phyloP scores from a whole-genome alignment of 2,888 invertebrate genomes.

The Synergus umbraculus region DNA sequence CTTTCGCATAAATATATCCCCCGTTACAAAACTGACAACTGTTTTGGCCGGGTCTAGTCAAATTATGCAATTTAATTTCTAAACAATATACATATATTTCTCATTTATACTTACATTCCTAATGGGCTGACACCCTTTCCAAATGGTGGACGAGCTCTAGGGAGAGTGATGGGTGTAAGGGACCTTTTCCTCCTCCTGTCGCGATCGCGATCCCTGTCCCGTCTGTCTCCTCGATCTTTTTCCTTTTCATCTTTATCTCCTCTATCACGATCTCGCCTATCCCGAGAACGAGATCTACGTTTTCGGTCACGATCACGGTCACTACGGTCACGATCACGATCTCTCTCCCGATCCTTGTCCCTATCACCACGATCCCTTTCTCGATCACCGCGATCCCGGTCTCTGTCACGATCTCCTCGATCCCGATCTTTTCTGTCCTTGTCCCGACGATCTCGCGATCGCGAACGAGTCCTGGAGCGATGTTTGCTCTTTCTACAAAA shows the following conservation, averaged over 20 bases:
- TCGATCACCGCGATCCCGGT: constrained; percentile 61
- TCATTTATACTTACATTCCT: constrained; percentile 72
- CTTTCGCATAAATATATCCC: constrained; percentile 62
- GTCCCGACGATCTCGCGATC: constrained; percentile 80
- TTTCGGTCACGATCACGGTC: constrained; percentile 67
- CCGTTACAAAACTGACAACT: constrained; percentile 50
- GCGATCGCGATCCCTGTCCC: constrained; percentile 72
- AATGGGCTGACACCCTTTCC: constrained; percentile 77
- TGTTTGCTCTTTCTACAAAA: constrained; percentile 77
- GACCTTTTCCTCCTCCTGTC: constrained; percentile 77
- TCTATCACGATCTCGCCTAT: constrained; percentile 75
- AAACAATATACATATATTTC: background rate
- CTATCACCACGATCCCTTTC: constrained; percentile 67
- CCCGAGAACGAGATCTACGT: constrained; percentile 70
- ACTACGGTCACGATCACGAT: constrained; percentile 56
- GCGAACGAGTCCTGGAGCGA: constrained; percentile 75
- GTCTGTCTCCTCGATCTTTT: constrained; percentile 53
- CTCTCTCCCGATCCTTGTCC: constrained; percentile 56
- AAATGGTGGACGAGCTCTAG: constrained; percentile 77
- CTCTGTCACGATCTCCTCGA: constrained; percentile 57
- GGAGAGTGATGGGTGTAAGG: constrained; percentile 74
- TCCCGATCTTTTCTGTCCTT: constrained; percentile 73
- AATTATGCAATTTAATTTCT: constrained; percentile 53
- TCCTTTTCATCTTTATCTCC: constrained; percentile 65
- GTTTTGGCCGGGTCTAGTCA: constrained; percentile 60